These are phyloP conservation scores for Sussaba pulchella DNA, from an alignment of 2,888 invertebrate genomes.

Conservation along the genomic window DNA sequence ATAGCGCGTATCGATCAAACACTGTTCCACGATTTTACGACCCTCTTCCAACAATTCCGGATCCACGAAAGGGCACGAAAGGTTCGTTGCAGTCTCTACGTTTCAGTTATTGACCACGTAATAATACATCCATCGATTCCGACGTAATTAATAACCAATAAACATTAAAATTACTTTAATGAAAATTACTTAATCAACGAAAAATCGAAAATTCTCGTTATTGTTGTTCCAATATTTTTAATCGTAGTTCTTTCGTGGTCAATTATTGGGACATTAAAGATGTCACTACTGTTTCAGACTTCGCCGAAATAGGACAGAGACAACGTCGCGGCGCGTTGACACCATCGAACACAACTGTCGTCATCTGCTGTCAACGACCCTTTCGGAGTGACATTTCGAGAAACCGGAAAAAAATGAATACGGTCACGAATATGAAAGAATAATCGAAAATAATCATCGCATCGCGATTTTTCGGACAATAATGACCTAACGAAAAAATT, in stretches of 20 bases:
- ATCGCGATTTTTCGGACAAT: not conserved
- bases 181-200: no score
- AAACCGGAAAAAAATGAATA: not conserved
- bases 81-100: no score
- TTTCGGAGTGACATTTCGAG: not conserved
- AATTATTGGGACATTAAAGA: not conserved
- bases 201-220: no score
- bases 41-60: no score
- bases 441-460: not conserved
- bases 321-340: slow-evolving; percentile 17
- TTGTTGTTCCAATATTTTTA: no score
- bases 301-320: no score
- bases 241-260: no score
- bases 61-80: no score
- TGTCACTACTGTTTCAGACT: not conserved
- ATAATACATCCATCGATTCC: not conserved
- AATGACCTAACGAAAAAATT: slow-evolving; percentile 6
- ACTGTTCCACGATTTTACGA: not conserved
- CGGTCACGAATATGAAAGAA: not conserved
- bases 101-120: not conserved
- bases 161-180: no score
- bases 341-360: slow-evolving; percentile 14
- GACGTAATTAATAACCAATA: not conserved
- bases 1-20: slow-evolving; percentile 17
- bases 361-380: slow-evolving; percentile 7